Conservation (phyloP, 2,113 vertebrate species). For the Leuciscus idus region DNA sequence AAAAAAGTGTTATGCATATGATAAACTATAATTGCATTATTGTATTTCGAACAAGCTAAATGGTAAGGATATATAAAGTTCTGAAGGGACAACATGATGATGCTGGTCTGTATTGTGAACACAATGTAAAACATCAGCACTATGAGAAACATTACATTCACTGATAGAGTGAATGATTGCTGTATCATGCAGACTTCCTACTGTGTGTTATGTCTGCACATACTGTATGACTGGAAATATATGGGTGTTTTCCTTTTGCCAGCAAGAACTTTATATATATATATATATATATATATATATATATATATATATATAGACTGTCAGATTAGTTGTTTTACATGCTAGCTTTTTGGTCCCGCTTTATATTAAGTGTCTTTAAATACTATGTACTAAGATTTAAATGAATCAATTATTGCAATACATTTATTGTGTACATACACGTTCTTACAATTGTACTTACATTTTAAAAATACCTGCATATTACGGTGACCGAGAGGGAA, state of each 20-base stretch:
- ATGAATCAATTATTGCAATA: too few relatives aligned
- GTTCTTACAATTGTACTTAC: too few relatives aligned
- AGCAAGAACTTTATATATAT: not conserved
- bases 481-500: too few relatives aligned
- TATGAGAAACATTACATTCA: constrained; percentile 11
- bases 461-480: too few relatives aligned
- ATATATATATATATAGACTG: not conserved
- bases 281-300: not conserved
- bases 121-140: not conserved
- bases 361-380: too few relatives aligned
- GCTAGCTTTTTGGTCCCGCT: too few relatives aligned
- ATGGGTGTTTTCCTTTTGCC: not conserved
- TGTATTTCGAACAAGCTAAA: not conserved
- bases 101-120: not conserved
- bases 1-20: not conserved
- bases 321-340: too few relatives aligned
- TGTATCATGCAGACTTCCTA: constrained; percentile 10
- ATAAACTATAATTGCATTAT: not conserved
- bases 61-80: not conserved
- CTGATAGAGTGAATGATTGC: constrained; percentile 3
- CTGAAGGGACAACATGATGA: not conserved
- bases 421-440: too few relatives aligned
- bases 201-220: constrained; percentile 14
- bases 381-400: too few relatives aligned
- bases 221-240: not conserved